Evolutionary conservation across 30 jellyfish, hydroid and myxozoan species (phyloP).

Genomic region (Pelagia noctiluca): DNA sequence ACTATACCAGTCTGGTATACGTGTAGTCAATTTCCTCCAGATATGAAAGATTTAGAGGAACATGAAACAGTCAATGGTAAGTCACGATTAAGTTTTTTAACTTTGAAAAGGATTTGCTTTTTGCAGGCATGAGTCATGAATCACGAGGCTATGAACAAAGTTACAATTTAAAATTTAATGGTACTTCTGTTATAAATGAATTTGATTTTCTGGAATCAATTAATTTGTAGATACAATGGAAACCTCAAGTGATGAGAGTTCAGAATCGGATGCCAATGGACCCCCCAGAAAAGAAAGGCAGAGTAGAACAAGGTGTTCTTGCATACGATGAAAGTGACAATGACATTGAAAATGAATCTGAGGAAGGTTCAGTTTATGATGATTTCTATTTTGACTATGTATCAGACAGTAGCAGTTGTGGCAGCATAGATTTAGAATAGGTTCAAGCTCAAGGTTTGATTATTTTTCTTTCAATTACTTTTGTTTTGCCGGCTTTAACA

Average conservation of each 20-base stretch:
- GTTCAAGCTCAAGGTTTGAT: slow-evolving; percentile 28
- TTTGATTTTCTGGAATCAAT: neutral
- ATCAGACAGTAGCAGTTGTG: slow-evolving; percentile 12
- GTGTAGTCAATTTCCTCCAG: slow-evolving; percentile 29
- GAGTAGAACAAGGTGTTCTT: slow-evolving; percentile 28
- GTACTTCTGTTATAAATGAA: slow-evolving; percentile 6
- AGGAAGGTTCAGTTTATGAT: slow-evolving; percentile 25
- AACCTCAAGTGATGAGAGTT: slow-evolving; percentile 40
- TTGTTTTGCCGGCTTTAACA: slow-evolving; percentile 10
- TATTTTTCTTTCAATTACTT: neutral
- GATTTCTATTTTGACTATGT: slow-evolving; percentile 29
- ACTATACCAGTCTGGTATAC: slow-evolving; percentile 24
- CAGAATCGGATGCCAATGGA: slow-evolving; percentile 42
- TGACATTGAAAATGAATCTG: slow-evolving; percentile 18
- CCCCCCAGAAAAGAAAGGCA: slow-evolving; percentile 40
- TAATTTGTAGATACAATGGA: slow-evolving; percentile 16
- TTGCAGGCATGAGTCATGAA: slow-evolving; percentile 16
- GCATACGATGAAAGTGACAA: neutral
- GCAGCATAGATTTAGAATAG: no score
- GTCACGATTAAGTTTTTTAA: slow-evolving; percentile 15
- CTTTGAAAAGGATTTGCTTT: neutral
- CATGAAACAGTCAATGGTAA: slow-evolving; percentile 43
- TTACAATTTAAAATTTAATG: neutral
- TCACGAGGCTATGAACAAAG: slow-evolving; percentile 23
- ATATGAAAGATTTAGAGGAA: slow-evolving; percentile 27